These are phyloP conservation scores for Cephalopterus ornatus DNA, from an alignment of 2,113 vertebrate genomes.

Conservation along the genomic window DNA sequence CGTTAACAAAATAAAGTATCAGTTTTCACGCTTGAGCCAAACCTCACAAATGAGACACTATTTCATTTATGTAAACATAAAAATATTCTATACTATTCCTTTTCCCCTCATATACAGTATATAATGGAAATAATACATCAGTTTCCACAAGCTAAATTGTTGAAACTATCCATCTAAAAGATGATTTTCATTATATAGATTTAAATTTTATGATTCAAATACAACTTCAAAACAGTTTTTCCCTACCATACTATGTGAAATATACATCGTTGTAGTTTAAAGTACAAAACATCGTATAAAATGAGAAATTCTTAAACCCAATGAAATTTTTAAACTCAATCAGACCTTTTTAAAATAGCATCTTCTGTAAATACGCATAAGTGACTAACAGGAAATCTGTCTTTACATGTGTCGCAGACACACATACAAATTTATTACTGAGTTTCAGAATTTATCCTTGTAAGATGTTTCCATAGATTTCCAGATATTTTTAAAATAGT, in stretches of 20 bases:
- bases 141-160: background rate
- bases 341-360: background rate
- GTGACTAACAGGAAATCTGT: background rate
- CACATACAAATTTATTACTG: background rate
- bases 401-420: background rate
- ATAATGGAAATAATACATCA: background rate
- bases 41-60: background rate
- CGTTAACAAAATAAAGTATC: background rate
- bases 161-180: background rate
- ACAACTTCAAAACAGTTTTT: background rate
- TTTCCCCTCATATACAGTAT: too few relatives aligned
- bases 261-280: background rate
- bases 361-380: background rate
- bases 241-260: background rate
- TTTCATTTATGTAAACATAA: background rate
- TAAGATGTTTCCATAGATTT: background rate
- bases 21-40: background rate
- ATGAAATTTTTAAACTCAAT: background rate
- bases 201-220: background rate
- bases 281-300: background rate
- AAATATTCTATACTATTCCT: background rate
- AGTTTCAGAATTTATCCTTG: background rate
- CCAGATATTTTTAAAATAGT: background rate
- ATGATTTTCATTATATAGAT: background rate
- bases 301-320: background rate